Base-by-base conservation (phyloP, 2,113 vertebrate species). In the Podilymbus podiceps region DNA sequence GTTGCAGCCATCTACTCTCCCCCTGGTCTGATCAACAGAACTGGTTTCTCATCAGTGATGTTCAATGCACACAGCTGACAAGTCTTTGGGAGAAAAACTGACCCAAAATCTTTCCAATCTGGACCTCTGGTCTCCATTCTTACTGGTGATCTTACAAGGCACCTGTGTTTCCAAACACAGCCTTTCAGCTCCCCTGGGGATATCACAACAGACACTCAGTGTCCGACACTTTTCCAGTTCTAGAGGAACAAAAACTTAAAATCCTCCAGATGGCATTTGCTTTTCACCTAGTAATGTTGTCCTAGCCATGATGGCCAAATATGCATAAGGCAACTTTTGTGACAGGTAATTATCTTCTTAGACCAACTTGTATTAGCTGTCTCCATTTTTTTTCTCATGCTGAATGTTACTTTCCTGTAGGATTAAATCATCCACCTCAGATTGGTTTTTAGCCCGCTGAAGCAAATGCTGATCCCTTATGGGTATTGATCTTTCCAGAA, bases 1-100 rank as follows among this genome's bases (percentile, higher is more conserved):
- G 22, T 44, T 0, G 0, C 31, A 90, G 72, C 47, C 27, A 46
- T 3, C 4, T 22, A 68, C 20, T 1, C 4, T 60, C 18, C 42
- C 44, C 12, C 30, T 31, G 62, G 11, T 73, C 42, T 56, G 52
- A 92, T 13, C 27, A 89, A 74, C n/a, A 75, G 67, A 66, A 17
- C n/a, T 53, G 12, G 28, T 33, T 69, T 59, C 38, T 18, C 38
- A 27, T 44, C 56, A 62, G 23, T 25, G 46, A 85, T 12, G 25
- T 38, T 73, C n/a, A 40, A 6, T 4, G 23, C 11, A 73, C 55
- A 72, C 7, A 86, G 60, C 17, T 68, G 40, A 52, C 19, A 64
- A 74, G 30, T 33, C 47, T 31, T 40, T 35, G 42, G 68, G 35
- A 68, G 19, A 72, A 71, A 75, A 89, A 75, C 0, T 2, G 2